Evolutionary conservation across 2,113 vertebrate genomes (phyloP).

Genomic region (Tragelaphus strepsiceros): DNA sequence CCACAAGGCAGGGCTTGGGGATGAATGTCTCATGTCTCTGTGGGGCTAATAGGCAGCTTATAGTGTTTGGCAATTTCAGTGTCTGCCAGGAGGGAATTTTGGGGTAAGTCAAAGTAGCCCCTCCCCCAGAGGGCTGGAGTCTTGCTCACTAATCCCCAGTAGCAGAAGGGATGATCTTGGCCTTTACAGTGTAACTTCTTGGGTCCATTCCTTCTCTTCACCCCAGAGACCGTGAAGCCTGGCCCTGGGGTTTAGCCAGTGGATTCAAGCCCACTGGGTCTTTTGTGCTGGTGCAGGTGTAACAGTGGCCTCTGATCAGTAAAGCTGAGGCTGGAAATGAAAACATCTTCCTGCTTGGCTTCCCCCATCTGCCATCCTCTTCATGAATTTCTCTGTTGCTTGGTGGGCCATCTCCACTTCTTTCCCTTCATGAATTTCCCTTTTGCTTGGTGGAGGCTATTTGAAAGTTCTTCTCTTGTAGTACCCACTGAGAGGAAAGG

Average conservation of each 20-base stretch:
- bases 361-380: background rate
- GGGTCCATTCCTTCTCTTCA: background rate
- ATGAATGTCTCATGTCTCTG: background rate
- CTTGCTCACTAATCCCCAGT: background rate
- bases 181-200: background rate
- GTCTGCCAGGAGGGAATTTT: background rate
- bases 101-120: background rate
- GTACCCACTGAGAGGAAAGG: background rate
- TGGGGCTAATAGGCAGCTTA: background rate
- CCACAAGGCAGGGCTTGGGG: background rate
- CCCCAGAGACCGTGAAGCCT: background rate
- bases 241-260: background rate
- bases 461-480: background rate
- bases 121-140: background rate
- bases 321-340: slow-evolving; percentile 40
- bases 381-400: background rate
- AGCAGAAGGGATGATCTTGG: background rate
- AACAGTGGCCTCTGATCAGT: background rate
- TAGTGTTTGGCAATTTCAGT: background rate
- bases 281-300: background rate
- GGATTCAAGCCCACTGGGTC: background rate
- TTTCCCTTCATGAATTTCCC: slow-evolving; percentile 16
- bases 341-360: background rate
- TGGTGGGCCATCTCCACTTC: background rate
- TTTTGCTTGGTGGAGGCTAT: background rate